These are phyloP conservation scores for Phalloptychus januarius DNA, from an alignment of 2,797 vertebrate genomes.

Conservation along the genomic window DNA sequence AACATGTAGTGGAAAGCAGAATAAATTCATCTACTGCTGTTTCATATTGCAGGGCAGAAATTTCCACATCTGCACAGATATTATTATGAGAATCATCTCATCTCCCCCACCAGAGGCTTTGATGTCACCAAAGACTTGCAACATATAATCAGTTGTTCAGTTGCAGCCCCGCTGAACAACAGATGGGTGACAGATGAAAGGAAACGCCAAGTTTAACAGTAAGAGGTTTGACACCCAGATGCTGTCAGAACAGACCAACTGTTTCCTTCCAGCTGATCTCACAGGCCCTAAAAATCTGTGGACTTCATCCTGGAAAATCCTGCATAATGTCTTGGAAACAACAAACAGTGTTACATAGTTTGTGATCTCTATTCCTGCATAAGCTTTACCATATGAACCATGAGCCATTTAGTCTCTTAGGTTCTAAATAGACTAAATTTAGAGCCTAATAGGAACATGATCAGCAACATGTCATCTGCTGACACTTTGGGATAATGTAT, in stretches of 20 bases:
- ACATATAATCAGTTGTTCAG: not conserved
- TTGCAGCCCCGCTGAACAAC: not conserved
- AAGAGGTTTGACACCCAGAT: not conserved
- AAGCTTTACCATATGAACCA: not conserved
- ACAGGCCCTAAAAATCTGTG: not conserved
- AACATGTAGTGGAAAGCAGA: not conserved
- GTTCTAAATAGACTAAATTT: too few relatives aligned
- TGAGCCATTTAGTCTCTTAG: not conserved
- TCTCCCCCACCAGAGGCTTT: not conserved
- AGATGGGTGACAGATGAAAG: slow-evolving; percentile 1
- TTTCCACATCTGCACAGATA: not conserved
- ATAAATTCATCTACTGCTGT: not conserved
- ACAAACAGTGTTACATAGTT: not conserved
- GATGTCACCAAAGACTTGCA: not conserved
- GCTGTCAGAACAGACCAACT: not conserved
- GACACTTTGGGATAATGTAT: not conserved
- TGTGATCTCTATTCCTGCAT: not conserved
- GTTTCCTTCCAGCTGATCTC: not conserved
- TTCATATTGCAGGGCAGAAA: not conserved
- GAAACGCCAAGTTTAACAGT: not conserved
- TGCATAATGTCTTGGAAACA: not conserved
- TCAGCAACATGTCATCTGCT: too few relatives aligned
- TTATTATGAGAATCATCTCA: not conserved
- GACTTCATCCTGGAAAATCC: not conserved
- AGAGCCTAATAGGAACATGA: too few relatives aligned